Percentiles rank a stretch among this genome's conserved stretches.
Evolutionary conservation across 2,888 invertebrate genomes (phyloP).

Genomic region (Parnassius smintheus): DNA sequence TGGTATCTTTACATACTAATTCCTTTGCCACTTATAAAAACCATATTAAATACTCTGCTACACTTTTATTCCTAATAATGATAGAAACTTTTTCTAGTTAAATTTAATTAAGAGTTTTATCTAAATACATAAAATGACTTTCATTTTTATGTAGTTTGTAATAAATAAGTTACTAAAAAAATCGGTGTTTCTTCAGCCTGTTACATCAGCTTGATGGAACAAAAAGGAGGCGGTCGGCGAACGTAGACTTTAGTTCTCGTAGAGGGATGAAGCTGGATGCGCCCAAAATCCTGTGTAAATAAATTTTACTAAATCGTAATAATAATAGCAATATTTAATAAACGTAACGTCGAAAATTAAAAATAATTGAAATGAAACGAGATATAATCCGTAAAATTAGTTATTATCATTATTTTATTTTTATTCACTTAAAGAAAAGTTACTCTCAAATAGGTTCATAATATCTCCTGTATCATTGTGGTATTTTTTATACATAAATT

Average conservation of each 20-base stretch:
- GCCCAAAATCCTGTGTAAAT: slow-evolving; percentile 61
- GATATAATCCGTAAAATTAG: too few relatives aligned
- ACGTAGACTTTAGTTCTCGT: slow-evolving; percentile 61
- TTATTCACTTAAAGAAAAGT: too few relatives aligned
- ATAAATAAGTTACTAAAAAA: neutral
- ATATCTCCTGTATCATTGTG: too few relatives aligned
- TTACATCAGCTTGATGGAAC: slow-evolving; percentile 43
- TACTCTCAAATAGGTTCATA: too few relatives aligned
- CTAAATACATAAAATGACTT: too few relatives aligned
- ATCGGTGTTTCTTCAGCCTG: slow-evolving; percentile 19
- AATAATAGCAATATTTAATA: neutral
- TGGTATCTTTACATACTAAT: too few relatives aligned
- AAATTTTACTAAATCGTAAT: neutral
- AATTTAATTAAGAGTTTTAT: neutral
- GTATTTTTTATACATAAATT: too few relatives aligned
- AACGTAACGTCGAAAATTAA: too few relatives aligned
- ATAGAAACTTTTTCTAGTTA: neutral
- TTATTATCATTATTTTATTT: neutral
- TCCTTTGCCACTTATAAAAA: neutral
- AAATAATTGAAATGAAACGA: too few relatives aligned
- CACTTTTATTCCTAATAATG: too few relatives aligned
- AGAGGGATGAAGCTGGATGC: slow-evolving; percentile 56
- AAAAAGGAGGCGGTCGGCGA: slow-evolving; percentile 41
- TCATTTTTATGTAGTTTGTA: neutral
- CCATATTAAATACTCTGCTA: too few relatives aligned